Evolutionary conservation across 2,888 invertebrate species (phyloP).

Genomic region (Xylota segnis): DNA sequence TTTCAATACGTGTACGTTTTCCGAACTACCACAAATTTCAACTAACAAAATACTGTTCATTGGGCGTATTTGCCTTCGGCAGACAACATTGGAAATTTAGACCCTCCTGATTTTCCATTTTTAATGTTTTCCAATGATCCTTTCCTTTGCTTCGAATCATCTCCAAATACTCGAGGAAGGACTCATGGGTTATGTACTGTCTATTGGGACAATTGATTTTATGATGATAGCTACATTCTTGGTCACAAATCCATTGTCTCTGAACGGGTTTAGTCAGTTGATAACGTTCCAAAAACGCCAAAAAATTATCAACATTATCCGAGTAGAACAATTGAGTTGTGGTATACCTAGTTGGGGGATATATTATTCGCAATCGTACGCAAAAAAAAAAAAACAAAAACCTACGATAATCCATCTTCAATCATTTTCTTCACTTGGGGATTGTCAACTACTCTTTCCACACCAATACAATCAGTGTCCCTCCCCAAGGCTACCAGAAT

Average conservation of each 20-base stretch:
- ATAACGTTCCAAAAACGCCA: conserved; percentile 89
- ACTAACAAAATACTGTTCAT: conserved; percentile 53
- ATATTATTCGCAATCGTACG: background rate
- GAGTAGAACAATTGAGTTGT: conserved; percentile 92
- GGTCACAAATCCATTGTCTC: conserved; percentile 90
- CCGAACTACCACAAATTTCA: conserved; percentile 15
- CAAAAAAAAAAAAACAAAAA: conserved; percentile 75
- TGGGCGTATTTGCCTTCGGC: background rate
- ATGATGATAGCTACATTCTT: conserved; percentile 82
- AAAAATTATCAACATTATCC: conserved; percentile 89
- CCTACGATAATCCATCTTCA: conserved; percentile 92
- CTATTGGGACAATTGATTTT: conserved; percentile 80
- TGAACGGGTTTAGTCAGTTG: conserved; percentile 89
- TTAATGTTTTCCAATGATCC: conserved; percentile 81
- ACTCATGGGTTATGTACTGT: conserved; percentile 79
- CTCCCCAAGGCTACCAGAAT: conserved; percentile 91
- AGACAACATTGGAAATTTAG: conserved; percentile 61
- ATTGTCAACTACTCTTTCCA: conserved; percentile 88
- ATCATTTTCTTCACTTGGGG: conserved; percentile 91
- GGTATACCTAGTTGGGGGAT: conserved; percentile 86
- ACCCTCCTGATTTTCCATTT: conserved; percentile 71
- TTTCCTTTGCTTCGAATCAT: conserved; percentile 79
- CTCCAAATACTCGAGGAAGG: conserved; percentile 81
- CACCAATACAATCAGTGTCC: conserved; percentile 90
- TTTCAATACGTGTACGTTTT: background rate